Conservation (phyloP, 2,113 vertebrate genomes). For the Suricata suricatta region DNA sequence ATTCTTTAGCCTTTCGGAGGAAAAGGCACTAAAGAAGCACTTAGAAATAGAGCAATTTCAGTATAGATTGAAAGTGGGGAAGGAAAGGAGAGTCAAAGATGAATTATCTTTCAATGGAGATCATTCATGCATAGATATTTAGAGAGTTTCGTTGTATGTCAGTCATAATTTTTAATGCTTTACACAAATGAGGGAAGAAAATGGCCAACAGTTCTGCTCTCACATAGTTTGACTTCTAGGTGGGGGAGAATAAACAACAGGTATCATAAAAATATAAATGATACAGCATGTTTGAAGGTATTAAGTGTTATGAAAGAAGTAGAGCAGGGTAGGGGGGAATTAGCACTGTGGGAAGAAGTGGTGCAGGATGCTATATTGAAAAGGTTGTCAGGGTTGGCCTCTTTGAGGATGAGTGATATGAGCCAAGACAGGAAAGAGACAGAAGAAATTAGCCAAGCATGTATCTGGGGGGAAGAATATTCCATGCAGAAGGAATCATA, state of each 20-base stretch:
- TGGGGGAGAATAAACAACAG: not conserved
- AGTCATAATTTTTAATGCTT: not conserved
- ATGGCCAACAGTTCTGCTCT: not conserved
- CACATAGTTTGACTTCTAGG: not conserved
- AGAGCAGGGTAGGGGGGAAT: not conserved
- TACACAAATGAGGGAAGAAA: not conserved
- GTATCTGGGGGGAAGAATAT: not conserved
- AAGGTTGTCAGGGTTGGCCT: not conserved
- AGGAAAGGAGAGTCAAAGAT: not conserved
- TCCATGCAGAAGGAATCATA: not conserved
- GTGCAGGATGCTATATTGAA: not conserved
- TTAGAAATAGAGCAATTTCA: not conserved
- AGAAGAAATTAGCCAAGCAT: not conserved
- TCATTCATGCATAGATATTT: not conserved
- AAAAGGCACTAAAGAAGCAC: not conserved
- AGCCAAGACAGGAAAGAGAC: not conserved
- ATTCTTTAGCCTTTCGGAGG: not conserved
- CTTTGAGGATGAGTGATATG: rapidly evolving
- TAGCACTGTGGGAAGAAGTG: not conserved
- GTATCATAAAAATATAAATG: not conserved
- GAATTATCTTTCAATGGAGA: not conserved
- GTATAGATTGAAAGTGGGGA: not conserved
- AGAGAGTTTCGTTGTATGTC: not conserved
- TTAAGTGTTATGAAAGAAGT: not conserved
- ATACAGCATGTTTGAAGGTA: not conserved